phyloP scores from a whole-genome alignment of 2,888 invertebrate genomes.

The Dermolepida albohirtum region DNA sequence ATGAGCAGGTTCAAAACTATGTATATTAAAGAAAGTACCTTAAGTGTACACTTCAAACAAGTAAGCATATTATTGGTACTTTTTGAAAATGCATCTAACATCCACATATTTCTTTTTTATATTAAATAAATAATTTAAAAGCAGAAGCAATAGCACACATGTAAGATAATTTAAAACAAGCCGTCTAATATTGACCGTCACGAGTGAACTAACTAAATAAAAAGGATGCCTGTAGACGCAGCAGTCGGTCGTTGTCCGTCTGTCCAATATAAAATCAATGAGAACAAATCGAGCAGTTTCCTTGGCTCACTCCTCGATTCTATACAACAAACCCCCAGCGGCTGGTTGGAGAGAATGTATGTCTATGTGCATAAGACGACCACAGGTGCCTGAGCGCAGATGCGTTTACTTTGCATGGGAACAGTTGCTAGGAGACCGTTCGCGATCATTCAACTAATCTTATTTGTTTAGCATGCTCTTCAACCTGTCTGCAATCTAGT shows the following conservation, averaged over 20 bases:
- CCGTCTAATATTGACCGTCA: too few species aligned
- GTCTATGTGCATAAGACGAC: conserved; percentile 36
- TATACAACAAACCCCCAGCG: conserved; percentile 3
- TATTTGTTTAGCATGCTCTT: conserved; percentile 47
- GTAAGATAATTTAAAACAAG: too few species aligned
- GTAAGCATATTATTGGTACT: too few species aligned
- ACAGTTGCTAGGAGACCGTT: conserved; percentile 57
- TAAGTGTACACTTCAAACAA: too few species aligned
- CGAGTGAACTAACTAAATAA: too few species aligned
- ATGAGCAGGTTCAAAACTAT: too few species aligned
- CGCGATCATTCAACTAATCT: conserved; percentile 50
- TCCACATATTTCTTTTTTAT: too few species aligned
- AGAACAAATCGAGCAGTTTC: conserved; percentile 47
- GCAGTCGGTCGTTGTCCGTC: not conserved
- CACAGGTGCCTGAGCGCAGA: conserved; percentile 42
- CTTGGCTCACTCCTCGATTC: conserved; percentile 1
- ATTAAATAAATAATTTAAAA: too few species aligned
- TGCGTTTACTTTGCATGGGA: conserved; percentile 54
- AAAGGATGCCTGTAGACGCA: too few species aligned
- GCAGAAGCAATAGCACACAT: too few species aligned
- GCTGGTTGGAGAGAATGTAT: not conserved
- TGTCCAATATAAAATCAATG: conserved; percentile 54
- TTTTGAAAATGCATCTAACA: too few species aligned
- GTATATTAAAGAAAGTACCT: too few species aligned
- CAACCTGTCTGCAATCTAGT: conserved; percentile 4